Evolutionary conservation across 2,797 vertebrate genomes (phyloP), one percentile per base, ranked within the genome.

Genomic region (Alcedo quadribrachys): DNA sequence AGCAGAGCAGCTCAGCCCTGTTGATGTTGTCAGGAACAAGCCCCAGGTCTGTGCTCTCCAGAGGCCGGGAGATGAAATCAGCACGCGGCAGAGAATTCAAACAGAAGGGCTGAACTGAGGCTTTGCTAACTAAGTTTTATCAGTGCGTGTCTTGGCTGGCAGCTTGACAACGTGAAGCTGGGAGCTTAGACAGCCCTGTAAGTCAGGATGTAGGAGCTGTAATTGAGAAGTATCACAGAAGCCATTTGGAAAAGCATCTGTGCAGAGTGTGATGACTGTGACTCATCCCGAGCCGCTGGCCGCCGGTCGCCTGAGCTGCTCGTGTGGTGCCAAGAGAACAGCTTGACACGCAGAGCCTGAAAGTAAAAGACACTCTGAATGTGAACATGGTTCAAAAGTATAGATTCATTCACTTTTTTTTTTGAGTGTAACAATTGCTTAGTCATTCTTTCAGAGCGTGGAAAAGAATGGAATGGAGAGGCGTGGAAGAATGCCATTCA

Each of bases 141-240:
- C 89, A 82, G 90, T 61, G 82, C 9, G 1, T 78, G 80, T 81
- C 85, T 85, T 80, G 87, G 40, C 70, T 94, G 90, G 73, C 82
- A 92, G 62, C 73, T 92, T 21, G 21, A 86, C 90, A 70, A 2
- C 63, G 85, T 19, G 81, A 91, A 95, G 57, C 48, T 65, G 83
- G 82, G 87, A 93, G 88, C 84, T 91, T 45, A 81, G 61, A 68
- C 76, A 88, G 67, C 46, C 57, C 85, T 76, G 35, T 68, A 67
- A 92, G 55, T 87, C 51, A 60, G 87, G 70, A 89, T 76, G 42
- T 80, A 81, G 87, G 78, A 90, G 88, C 87, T 95, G 90, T 78
- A 93, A 66, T 74, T 71, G 92, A 81, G 81, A 94, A 92, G 21
- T 81, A 81, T 90, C 81, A 63, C 93, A 84, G 88, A 79, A 95